Evolutionary conservation across 2,113 vertebrate species (phyloP), one percentile per base, ranked within the genome.

Genomic region (Dipodomys merriami): DNA sequence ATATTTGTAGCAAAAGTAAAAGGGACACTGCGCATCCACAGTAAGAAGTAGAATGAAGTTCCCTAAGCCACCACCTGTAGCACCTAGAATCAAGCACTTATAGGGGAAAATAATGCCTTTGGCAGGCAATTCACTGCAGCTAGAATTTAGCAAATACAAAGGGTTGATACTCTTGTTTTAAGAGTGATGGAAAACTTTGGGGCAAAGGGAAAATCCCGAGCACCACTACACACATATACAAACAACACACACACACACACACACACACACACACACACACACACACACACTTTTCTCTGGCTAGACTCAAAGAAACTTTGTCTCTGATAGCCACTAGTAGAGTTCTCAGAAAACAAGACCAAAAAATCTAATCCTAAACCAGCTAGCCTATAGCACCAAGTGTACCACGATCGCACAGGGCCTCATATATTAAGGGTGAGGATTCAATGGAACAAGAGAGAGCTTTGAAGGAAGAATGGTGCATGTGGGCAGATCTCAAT

Each of bases 291-390:
- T 16, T 18, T 33, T 39, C 27, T 49, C 76, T 44, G 6, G 53
- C 65, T 53, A 64, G 39, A 80, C 46, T 74, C 53, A 88, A 84
- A 60, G 16, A 88, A 33, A 68, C 3, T 8, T 33, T 74, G 35
- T 20, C 60, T 92, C 86, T 39, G 27, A 64, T 25, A 64, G 53
- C 53, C 53, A 16, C 53, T 11, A 13, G 49, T 13, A 53, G 49
- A 53, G 49, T 53, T 53, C 12, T 62, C 20, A 53, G 64, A 90
- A 92, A 82, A 92, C 57, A 60, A 94, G 77, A 88, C 6, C 23
- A 80, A 89, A 57, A 85, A 81, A 60, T 53, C 9, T 81, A 74
- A 86, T 23, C 22, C 30, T 93, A 81, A 76, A 69, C 19, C n/a
- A 77, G 7, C 20, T 53, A 27, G 86, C 77, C 67, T 46, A 86